Evolutionary conservation across 64 coral and sea anemone genomes (phyloP), one percentile per base, ranked within the genome.

Genomic region (Exaiptasia diaphana): DNA sequence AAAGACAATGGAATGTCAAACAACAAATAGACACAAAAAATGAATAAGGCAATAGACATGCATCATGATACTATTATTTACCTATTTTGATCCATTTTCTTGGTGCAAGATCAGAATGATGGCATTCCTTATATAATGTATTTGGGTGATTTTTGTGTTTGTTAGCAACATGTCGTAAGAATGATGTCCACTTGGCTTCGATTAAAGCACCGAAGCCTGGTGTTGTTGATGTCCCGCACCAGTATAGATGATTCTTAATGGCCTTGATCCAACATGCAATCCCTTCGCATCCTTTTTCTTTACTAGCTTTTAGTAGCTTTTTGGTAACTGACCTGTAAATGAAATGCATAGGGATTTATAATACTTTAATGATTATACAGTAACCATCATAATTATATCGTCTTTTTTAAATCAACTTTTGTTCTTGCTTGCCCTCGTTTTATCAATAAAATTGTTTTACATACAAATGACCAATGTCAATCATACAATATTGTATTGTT

Each of bases 11-110:
- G n/a, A n/a, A n/a, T n/a, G n/a, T n/a, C n/a, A n/a, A n/a, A n/a
- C n/a, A n/a, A n/a, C n/a, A n/a, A n/a, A n/a, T n/a, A n/a, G n/a
- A n/a, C n/a, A n/a, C n/a, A n/a, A n/a, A n/a, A n/a, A n/a, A n/a
- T n/a, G n/a, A n/a, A n/a, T n/a, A n/a, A n/a, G n/a, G n/a, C n/a
- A n/a, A n/a, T n/a, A n/a, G n/a, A n/a, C n/a, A n/a, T n/a, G n/a
- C n/a, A n/a, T n/a, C n/a, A n/a, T 46, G 6, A n/a, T n/a, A n/a
- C n/a, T n/a, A n/a, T n/a, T n/a, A n/a, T n/a, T n/a, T n/a, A 79
- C 75, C 75, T 60, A 78, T 68, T 82, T 82, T 82, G 4, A 82
- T 82, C 62, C 62, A 82, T 27, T 67, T 82, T 62, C 78, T 82
- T 10, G 39, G 11, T 69, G 20, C 6, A 67, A 68, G 60, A 4